Evolutionary conservation across 2,888 invertebrate genomes (phyloP), one percentile per base, ranked within the genome.

Genomic region (Opisthograptis luteolata): DNA sequence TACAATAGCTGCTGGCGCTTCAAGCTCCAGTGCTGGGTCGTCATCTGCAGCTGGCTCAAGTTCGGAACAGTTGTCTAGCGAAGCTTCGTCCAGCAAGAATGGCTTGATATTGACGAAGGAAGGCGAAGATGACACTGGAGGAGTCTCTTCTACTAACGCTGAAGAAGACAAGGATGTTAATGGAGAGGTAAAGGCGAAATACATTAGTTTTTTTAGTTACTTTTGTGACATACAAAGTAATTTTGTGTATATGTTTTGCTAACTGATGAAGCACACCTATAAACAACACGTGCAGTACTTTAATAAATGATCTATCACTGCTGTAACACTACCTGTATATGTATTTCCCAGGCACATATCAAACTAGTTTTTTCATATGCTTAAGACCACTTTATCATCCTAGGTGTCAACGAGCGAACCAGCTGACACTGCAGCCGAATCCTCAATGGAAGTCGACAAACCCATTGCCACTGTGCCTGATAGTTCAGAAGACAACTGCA

Each of bases 401-500:
- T 20, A 88, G 91, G 91, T 91, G 45, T 88, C 91, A 12, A 91
- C 91, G 4, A 91, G 90, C 62, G 89, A 87, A 19, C 78, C 83
- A 9, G 65, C 67, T 2, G 75, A 73, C 17, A 71, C 65, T 52
- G 49, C 68, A 4, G 75, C 73, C 34, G 81, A 79, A 10, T 32
- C 70, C 12, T 57, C 64, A 24, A 77, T 76, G 71, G 79, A 79
- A 13, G 70, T 76, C n/a, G 80, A 79, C 2, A 87, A 87, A 58
- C 47, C 70, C 10, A 70, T 54, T 37, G 58, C 75, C 3, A 70
- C 82, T 7, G 79, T 80, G 5, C 91, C 91, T 6, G 91, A 91
- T 60, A 91, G 91, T 56, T 91, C 91, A 0, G 90, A 71, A 20
- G 91, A 91, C 58, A 89, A 86, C 48, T 78, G 79, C 48, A 62